phyloP scores from a whole-genome alignment of 2,797 vertebrate genomes.

The Melopsittacus undulatus region DNA sequence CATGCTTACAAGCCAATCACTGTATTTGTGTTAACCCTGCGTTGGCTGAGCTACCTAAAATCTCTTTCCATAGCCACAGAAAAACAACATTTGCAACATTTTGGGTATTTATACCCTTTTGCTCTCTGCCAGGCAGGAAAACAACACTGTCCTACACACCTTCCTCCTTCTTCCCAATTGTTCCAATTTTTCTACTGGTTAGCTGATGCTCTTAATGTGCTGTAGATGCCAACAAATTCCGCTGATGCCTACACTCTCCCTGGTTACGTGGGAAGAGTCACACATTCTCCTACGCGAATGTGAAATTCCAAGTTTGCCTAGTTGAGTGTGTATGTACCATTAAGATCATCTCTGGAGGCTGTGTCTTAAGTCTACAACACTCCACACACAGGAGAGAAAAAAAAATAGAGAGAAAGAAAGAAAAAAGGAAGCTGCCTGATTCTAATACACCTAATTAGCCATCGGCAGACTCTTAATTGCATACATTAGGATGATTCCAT shows the following conservation, averaged over 20 bases:
- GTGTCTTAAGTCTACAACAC: constrained; percentile 59
- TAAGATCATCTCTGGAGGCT: constrained; percentile 56
- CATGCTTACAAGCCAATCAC: background rate
- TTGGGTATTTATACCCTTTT: background rate
- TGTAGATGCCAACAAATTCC: constrained; percentile 5
- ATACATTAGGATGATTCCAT: constrained; percentile 99
- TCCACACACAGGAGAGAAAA: background rate
- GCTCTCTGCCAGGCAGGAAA: background rate
- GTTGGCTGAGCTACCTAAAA: background rate
- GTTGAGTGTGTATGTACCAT: background rate
- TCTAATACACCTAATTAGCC: constrained; percentile 99
- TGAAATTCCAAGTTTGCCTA: constrained; percentile 25
- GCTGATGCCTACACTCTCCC: background rate
- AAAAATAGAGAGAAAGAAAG: background rate
- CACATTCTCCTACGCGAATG: background rate
- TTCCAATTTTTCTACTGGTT: background rate
- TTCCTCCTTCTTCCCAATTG: background rate
- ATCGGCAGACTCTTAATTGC: constrained; percentile 99
- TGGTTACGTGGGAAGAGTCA: background rate
- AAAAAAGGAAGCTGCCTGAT: constrained; percentile 80
- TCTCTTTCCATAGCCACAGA: background rate
- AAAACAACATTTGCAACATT: background rate
- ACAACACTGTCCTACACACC: background rate
- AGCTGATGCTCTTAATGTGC: background rate
- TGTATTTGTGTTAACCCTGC: background rate